phyloP scores from a whole-genome alignment of 2,797 vertebrate genomes.

The Gymnocypris eckloni region DNA sequence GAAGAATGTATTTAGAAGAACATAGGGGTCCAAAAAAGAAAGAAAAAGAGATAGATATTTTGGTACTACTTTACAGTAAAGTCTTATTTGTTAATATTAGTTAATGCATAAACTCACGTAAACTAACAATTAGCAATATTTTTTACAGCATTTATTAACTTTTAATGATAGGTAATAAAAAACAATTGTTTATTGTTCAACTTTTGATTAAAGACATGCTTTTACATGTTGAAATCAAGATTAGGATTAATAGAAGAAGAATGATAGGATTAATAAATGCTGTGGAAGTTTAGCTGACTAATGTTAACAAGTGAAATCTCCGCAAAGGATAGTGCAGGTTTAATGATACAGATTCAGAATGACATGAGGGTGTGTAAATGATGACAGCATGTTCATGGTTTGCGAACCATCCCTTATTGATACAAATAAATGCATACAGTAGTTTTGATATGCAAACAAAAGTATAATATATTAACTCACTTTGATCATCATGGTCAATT shows the following conservation, averaged over 20 bases:
- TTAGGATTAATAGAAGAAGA: neutral
- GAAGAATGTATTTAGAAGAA: neutral
- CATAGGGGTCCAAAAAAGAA: neutral
- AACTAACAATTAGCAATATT: neutral
- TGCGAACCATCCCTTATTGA: neutral
- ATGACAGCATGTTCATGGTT: neutral
- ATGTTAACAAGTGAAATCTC: neutral
- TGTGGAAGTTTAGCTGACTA: neutral
- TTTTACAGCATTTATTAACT: neutral
- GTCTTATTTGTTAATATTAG: neutral
- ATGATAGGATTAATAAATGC: neutral
- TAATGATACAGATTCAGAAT: neutral
- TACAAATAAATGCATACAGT: constrained; percentile 1
- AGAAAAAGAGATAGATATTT: neutral
- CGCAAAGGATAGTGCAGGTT: neutral
- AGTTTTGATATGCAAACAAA: constrained; percentile 1
- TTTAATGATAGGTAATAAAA: neutral
- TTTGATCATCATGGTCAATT: neutral
- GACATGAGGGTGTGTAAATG: neutral
- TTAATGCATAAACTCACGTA: neutral
- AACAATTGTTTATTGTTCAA: neutral
- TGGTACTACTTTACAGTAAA: neutral
- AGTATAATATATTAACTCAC: neutral
- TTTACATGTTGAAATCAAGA: neutral
- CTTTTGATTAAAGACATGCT: neutral